Base-by-base conservation (phyloP, 37 sponge, comb jelly and placozoan species). In the Beroe forskalii region DNA sequence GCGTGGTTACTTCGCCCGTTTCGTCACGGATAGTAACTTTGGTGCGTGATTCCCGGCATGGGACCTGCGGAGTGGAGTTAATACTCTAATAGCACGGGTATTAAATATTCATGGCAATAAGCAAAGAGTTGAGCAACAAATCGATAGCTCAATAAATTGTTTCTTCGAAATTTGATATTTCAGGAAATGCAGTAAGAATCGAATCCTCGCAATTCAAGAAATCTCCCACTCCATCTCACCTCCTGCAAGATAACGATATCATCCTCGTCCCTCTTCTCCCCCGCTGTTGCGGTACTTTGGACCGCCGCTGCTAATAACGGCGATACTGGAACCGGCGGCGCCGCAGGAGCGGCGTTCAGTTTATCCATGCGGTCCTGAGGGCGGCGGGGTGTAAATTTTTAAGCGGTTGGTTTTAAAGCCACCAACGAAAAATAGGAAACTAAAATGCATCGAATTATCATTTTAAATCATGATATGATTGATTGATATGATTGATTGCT, bases 1-100 rank as follows among this genome's bases (percentile, higher is more conserved):
- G 40, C 4, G 86, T 80, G 14, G 35, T 37, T 4, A 80, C 55
- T 44, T 80, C 86, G 27, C 86, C 86, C 1, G 86, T 80, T 37
- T 80, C 86, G 55, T 80, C 86, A 22, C 86, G 43, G 30, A 80
- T 80, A 6, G 86, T 80, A 6, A 80, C 86, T 25, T 80, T 80
- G 6, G 86, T 80, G 6, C 86, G 44, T 23, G 86, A 80, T 25
- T 80, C 86, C 9, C 86, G 8, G 55, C 55, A 80, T 23, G 86
- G 86, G 24, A 80, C 86, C 86, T 80, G 55, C 6, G 35, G n/a
- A 3, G 25, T 30, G 66, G 25, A 12, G n/a, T n/a, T n/a, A n/a
- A n/a, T n/a, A n/a, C n/a, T n/a, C n/a, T n/a, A n/a, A 55, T 9
- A 55, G 9, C 60, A 55, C 17, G 17, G 60, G 17, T 55, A 17